Conservation (phyloP, 2,113 vertebrate genomes). For the Oreocharis arfaki region DNA sequence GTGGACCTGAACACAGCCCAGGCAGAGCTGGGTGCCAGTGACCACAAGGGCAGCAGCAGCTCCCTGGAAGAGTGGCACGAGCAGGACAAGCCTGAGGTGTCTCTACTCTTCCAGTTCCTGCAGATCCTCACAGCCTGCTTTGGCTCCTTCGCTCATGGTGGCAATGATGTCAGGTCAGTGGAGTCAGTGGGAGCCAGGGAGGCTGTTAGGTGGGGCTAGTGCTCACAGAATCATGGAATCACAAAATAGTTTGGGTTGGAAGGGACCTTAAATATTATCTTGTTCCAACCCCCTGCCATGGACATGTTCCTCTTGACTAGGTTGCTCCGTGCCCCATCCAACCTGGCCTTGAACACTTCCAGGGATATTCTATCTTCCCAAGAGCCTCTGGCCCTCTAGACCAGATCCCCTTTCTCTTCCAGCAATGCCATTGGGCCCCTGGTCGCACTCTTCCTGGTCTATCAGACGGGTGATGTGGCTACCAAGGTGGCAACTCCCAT, state of each 20-base stretch:
- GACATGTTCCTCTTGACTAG: background rate
- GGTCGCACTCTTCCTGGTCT: constrained; percentile 89
- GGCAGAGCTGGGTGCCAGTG: constrained; percentile 46
- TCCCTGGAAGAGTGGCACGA: constrained; percentile 83
- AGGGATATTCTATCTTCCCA: background rate
- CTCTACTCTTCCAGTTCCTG: constrained; percentile 91
- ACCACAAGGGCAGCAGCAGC: constrained; percentile 56
- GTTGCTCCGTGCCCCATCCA: background rate
- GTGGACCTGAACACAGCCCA: constrained; percentile 64
- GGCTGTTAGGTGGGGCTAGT: background rate
- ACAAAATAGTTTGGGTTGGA: background rate
- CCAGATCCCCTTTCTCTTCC: background rate
- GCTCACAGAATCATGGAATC: background rate
- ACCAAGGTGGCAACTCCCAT: constrained; percentile 82
- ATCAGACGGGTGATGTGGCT: constrained; percentile 75
- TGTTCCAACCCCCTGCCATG: background rate
- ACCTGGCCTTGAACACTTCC: background rate
- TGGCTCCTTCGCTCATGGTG: constrained; percentile 95
- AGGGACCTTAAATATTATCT: background rate
- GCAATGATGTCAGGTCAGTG: constrained; percentile 92
- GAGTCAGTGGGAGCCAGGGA: background rate
- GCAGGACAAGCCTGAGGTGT: constrained; percentile 87
- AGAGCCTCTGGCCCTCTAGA: background rate
- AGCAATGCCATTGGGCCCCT: constrained; percentile 97
- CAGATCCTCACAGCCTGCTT: constrained; percentile 97